Conservation (phyloP, 2,888 invertebrate species). For the Cryptops parisi region DNA sequence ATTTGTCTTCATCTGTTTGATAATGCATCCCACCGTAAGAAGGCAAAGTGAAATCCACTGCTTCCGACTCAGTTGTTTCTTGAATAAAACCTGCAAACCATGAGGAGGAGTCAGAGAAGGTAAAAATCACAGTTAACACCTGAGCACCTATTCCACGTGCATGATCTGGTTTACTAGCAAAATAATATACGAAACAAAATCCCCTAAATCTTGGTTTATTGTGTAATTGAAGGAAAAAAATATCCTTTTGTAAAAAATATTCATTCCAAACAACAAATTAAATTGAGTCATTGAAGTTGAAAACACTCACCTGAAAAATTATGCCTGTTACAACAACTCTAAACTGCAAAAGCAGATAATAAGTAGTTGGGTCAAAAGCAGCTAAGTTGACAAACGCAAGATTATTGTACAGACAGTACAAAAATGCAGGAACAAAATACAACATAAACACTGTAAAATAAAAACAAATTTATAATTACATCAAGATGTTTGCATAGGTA, state of each 20-base stretch:
- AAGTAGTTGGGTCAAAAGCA: conserved; percentile 86
- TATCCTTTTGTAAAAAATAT: too few relatives aligned
- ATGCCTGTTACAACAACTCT: conserved; percentile 84
- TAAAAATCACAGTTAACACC: too few relatives aligned
- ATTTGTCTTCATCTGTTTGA: conserved; percentile 54
- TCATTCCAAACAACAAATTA: too few relatives aligned
- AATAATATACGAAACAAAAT: too few relatives aligned
- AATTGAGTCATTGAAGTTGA: too few relatives aligned
- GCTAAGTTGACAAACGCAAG: conserved; percentile 79
- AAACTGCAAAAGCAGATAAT: conserved; percentile 75
- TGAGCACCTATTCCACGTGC: too few relatives aligned
- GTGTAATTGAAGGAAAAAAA: too few relatives aligned
- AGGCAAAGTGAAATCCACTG: conserved; percentile 85
- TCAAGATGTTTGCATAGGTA: neutral
- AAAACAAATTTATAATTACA: neutral
- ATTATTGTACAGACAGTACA: conserved; percentile 92
- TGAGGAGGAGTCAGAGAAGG: neutral
- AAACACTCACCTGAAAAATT: conserved; percentile 60
- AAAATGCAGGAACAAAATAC: conserved; percentile 77
- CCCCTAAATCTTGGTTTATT: too few relatives aligned
- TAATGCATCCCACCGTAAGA: conserved; percentile 75
- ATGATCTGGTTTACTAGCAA: too few relatives aligned
- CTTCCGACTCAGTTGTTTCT: conserved; percentile 55
- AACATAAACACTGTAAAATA: conserved; percentile 47
- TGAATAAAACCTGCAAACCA: conserved; percentile 57